phyloP scores from a whole-genome alignment of 2,797 vertebrate genomes.

The Bovichtus variegatus region DNA sequence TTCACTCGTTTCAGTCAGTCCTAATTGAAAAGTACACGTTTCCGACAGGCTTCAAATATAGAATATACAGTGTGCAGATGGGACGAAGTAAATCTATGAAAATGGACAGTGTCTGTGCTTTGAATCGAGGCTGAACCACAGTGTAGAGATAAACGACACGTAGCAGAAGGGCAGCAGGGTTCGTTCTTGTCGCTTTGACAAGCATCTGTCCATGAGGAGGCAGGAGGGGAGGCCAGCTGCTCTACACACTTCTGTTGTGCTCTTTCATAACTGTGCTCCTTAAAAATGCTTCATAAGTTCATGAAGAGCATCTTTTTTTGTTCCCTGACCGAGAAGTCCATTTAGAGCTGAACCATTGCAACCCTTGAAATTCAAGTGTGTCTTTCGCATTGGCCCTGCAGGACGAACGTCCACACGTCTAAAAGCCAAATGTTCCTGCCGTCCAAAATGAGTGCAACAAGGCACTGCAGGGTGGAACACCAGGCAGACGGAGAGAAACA shows the following conservation, averaged over 20 bases:
- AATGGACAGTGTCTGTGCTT: conserved; percentile 66
- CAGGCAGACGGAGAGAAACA: conserved; percentile 73
- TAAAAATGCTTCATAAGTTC: conserved; percentile 38
- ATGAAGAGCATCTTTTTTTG: conserved; percentile 24
- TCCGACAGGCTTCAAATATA: conserved; percentile 57
- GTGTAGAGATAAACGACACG: conserved; percentile 57
- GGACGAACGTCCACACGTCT: conserved; percentile 45
- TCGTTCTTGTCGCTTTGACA: conserved; percentile 30
- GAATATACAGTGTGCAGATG: conserved; percentile 53
- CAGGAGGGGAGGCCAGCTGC: conserved; percentile 44
- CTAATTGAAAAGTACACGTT: conserved; percentile 47
- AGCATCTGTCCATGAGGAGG: conserved; percentile 51
- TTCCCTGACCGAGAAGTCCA: conserved; percentile 38
- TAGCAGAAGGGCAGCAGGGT: conserved; percentile 44
- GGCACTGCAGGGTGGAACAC: conserved; percentile 82
- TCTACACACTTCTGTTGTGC: conserved; percentile 39
- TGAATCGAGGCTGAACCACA: conserved; percentile 59
- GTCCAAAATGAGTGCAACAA: conserved; percentile 83
- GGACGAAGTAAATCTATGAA: conserved; percentile 47
- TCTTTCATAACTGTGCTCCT: conserved; percentile 45
- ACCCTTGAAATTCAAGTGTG: conserved; percentile 43
- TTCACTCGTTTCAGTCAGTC: conserved; percentile 73
- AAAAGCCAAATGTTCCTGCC: conserved; percentile 63
- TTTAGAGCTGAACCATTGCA: conserved; percentile 31
- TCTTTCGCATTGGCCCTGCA: conserved; percentile 47